A percentile compares a stretch with the other conserved stretches of the same genome.
phyloP scores from a whole-genome alignment of 2,888 invertebrate genomes.

The Mycalesis mineus region DNA sequence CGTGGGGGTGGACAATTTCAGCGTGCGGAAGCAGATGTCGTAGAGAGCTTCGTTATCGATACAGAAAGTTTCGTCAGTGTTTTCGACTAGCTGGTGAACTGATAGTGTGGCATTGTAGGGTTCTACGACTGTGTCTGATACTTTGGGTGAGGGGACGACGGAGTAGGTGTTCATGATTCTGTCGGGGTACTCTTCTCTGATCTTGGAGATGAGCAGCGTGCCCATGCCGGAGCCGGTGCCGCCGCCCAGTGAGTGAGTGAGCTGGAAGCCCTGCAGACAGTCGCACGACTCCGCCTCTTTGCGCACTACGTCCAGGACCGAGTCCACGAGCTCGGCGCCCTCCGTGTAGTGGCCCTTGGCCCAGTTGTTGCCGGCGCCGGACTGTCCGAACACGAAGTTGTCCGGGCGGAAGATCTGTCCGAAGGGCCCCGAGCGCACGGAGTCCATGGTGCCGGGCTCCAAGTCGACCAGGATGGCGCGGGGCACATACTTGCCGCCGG shows the following conservation, averaged over 20 bases:
- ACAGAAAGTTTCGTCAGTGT: slow-evolving; percentile 93
- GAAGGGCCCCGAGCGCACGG: slow-evolving; percentile 95
- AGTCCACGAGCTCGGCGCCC: slow-evolving; percentile 91
- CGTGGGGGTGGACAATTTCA: slow-evolving; percentile 90
- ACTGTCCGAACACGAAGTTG: slow-evolving; percentile 95
- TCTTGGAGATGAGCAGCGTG: slow-evolving; percentile 96
- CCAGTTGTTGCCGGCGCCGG: slow-evolving; percentile 92
- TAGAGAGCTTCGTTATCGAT: slow-evolving; percentile 81
- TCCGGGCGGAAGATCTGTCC: slow-evolving; percentile 96
- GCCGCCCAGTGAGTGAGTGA: slow-evolving; percentile 96
- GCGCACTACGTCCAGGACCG: slow-evolving; percentile 89
- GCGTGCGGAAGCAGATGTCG: slow-evolving; percentile 92
- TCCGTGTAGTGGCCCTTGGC: slow-evolving; percentile 96
- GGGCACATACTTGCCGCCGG: slow-evolving; percentile 96
- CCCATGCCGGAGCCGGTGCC: slow-evolving; percentile 99
- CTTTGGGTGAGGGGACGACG: slow-evolving; percentile 91
- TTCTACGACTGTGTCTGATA: slow-evolving; percentile 81
- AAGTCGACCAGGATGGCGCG: slow-evolving; percentile 95
- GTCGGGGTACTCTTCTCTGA: slow-evolving; percentile 98
- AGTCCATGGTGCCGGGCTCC: slow-evolving; percentile 99
- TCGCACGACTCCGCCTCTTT: slow-evolving; percentile 95
- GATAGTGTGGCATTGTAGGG: slow-evolving; percentile 93
- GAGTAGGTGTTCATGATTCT: slow-evolving; percentile 99
- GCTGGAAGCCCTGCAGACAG: slow-evolving; percentile 95
- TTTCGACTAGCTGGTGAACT: slow-evolving; percentile 91